A percentile compares a stretch with the other conserved stretches of the same genome.
Evolutionary conservation across 2,888 invertebrate species (phyloP).

Genomic region (Dasysyrphus tricinctus): DNA sequence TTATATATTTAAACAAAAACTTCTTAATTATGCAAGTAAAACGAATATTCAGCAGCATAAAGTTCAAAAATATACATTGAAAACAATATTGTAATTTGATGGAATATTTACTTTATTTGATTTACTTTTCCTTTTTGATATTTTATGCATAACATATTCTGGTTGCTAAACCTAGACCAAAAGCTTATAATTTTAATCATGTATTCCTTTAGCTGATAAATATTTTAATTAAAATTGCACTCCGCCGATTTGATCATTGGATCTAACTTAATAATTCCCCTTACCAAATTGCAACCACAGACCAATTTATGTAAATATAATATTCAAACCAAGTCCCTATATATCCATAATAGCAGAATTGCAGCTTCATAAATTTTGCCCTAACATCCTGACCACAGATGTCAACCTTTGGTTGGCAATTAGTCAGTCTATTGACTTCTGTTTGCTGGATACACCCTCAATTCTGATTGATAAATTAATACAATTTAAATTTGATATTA

Average conservation of each 20-base stretch:
- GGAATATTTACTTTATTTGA: too few relatives aligned
- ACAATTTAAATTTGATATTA: slow-evolving; percentile 54
- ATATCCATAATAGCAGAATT: slow-evolving; percentile 44
- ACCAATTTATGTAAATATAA: neutral
- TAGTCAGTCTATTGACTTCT: slow-evolving; percentile 48
- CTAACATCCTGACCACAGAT: slow-evolving; percentile 62
- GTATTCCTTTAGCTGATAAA: neutral
- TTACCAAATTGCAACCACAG: neutral
- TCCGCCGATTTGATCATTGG: neutral
- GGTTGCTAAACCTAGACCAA: too few relatives aligned
- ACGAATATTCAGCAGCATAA: too few relatives aligned
- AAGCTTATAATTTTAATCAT: neutral
- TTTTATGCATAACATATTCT: too few relatives aligned
- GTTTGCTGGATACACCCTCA: neutral
- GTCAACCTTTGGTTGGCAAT: slow-evolving; percentile 73
- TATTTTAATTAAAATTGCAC: neutral
- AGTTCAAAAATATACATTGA: too few relatives aligned
- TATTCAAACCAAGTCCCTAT: neutral
- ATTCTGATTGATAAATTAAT: slow-evolving; percentile 64
- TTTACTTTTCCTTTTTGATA: too few relatives aligned
- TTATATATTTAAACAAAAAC: too few relatives aligned
- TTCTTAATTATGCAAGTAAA: too few relatives aligned
- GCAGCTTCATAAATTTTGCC: slow-evolving; percentile 63
- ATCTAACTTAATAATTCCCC: neutral
- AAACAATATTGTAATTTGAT: too few relatives aligned